These are phyloP conservation scores for Icerya purchasi DNA, from an alignment of 2,888 invertebrate genomes.

Conservation along the genomic window DNA sequence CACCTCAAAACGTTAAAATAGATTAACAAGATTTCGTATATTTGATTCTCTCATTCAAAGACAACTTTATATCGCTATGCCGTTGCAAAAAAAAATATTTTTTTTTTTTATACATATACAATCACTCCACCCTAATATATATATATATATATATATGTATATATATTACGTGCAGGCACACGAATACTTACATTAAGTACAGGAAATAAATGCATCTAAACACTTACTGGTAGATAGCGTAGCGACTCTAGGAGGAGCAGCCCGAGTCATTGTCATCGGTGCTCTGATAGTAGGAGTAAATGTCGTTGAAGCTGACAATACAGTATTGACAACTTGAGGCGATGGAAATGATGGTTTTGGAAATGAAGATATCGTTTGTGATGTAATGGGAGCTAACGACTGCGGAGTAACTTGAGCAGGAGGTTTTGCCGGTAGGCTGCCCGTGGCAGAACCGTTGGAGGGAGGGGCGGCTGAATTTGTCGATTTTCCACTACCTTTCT, in stretches of 20 bases:
- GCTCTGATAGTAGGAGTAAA: slow-evolving; percentile 4
- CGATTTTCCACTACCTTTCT: slow-evolving; percentile 13
- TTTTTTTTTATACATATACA: too few species aligned
- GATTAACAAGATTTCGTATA: too few species aligned
- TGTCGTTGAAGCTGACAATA: background rate
- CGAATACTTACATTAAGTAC: background rate
- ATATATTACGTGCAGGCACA: background rate
- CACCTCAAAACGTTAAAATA: too few species aligned
- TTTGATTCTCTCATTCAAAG: too few species aligned
- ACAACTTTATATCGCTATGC: too few species aligned
- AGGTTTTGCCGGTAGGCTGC: slow-evolving; percentile 19
- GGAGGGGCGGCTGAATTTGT: slow-evolving; percentile 24
- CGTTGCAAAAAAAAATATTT: too few species aligned
- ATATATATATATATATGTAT: too few species aligned
- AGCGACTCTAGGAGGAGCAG: background rate
- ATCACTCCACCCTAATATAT: too few species aligned
- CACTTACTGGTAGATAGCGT: background rate
- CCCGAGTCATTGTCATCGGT: slow-evolving; percentile 2
- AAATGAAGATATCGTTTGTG: background rate
- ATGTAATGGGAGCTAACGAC: background rate
- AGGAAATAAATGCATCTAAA: background rate
- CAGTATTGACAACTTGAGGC: background rate
- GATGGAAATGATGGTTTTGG: background rate
- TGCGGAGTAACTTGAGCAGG: slow-evolving; percentile 20
- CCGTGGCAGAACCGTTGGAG: slow-evolving; percentile 10